These are phyloP conservation scores for Karalla daura DNA, from an alignment of 2,797 vertebrate genomes.

Conservation along the genomic window DNA sequence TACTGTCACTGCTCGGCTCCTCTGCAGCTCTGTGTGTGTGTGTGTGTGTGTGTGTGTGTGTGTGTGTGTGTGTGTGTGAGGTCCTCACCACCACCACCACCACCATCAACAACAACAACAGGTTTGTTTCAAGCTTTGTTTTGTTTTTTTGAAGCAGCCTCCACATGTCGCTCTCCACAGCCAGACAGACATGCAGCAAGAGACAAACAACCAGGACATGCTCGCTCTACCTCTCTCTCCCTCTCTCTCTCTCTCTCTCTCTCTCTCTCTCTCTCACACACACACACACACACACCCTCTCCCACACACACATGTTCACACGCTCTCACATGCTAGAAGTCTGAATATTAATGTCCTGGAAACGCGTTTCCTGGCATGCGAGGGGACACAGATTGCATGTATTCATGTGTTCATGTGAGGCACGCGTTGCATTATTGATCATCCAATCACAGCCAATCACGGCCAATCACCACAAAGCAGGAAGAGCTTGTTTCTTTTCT, in stretches of 20 bases:
- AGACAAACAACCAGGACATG: constrained; percentile 23
- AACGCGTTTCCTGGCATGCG: constrained; percentile 49
- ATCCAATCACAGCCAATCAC: constrained; percentile 17
- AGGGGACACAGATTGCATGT: constrained; percentile 25
- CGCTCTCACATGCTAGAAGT: constrained; percentile 41
- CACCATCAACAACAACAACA: constrained; percentile 36
- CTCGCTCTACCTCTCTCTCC: too few species aligned
- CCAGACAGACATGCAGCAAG: constrained; percentile 67
- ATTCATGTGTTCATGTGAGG: constrained; percentile 38
- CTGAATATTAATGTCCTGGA: background rate
- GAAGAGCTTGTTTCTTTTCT: constrained; percentile 50
- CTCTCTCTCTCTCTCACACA: constrained; percentile 8
- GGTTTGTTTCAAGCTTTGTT: constrained; percentile 32
- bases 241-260: constrained; percentile 3
- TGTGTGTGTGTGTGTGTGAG: constrained; percentile 4
- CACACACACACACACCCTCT: constrained; percentile 9
- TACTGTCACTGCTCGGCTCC: constrained; percentile 49
- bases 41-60: constrained; percentile 12
- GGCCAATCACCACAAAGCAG: constrained; percentile 27
- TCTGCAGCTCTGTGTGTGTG: background rate
- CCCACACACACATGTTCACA: constrained; percentile 8
- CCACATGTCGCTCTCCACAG: constrained; percentile 45
- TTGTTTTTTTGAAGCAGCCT: constrained; percentile 46
- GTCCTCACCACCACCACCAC: too few species aligned
- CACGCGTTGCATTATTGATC: constrained; percentile 41